Evolutionary conservation across 1,140 invertebrate genomes (phyloP).

Genomic region (Meloidogyne exigua): DNA sequence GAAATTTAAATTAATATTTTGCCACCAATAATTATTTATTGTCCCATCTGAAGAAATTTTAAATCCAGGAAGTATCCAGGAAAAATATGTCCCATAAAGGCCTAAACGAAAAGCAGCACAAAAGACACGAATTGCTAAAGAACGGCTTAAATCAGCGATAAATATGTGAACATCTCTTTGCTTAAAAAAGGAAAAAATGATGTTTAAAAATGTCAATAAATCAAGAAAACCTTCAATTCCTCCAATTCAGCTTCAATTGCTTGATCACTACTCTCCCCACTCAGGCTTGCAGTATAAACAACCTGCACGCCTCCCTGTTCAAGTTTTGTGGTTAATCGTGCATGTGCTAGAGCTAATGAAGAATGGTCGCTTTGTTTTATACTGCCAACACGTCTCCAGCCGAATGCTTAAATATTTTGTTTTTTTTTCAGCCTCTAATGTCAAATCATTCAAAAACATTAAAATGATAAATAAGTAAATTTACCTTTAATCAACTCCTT

Average conservation of each 20-base stretch:
- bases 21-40: conserved; percentile 43
- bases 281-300: conserved; percentile 86
- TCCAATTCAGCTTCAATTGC: conserved; percentile 70
- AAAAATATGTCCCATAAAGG: conserved; percentile 85
- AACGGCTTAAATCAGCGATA: conserved; percentile 90
- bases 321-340: conserved; percentile 82
- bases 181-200: conserved; percentile 43
- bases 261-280: conserved; percentile 77
- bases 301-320: conserved; percentile 77
- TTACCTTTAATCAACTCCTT: conserved; percentile 76
- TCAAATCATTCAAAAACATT: no score
- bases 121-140: conserved; percentile 86
- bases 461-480: no score
- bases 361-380: conserved; percentile 85
- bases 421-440: no score
- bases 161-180: conserved; percentile 88
- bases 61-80: conserved; percentile 92
- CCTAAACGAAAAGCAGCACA: conserved; percentile 74
- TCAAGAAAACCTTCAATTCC: conserved; percentile 73
- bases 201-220: not conserved
- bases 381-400: conserved; percentile 94
- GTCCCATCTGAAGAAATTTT: conserved; percentile 64
- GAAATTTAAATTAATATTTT: not conserved
- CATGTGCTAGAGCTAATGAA: conserved; percentile 74
- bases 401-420: conserved; percentile 70